Percentiles rank a stretch among this genome's conserved stretches.
Evolutionary conservation across 92 coral and sea anemone genomes (phyloP).

Genomic region (Siderastrea siderea): DNA sequence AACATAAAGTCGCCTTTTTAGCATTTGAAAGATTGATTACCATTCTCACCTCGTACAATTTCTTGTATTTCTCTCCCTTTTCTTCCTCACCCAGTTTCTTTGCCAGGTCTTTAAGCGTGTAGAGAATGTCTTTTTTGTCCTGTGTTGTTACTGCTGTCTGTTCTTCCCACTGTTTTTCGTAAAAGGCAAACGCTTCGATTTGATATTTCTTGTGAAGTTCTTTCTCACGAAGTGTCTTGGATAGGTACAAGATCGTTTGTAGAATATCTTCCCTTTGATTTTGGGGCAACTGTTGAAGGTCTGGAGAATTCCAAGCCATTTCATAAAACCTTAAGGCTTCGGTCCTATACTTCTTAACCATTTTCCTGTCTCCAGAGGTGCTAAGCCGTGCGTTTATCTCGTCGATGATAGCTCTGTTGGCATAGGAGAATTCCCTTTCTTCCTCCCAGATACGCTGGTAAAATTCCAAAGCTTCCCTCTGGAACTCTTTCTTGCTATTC

Average conservation of each 20-base stretch:
- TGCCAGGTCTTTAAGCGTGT: not conserved
- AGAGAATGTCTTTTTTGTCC: slow-evolving; percentile 1
- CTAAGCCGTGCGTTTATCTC: not conserved
- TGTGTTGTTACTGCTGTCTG: not conserved
- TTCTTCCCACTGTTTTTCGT: slow-evolving; percentile 3
- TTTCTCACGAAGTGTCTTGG: slow-evolving; percentile 8
- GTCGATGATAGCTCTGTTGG: slow-evolving; percentile 12
- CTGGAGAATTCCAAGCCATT: slow-evolving; percentile 27
- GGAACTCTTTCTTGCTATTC: not conserved
- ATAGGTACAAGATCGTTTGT: not conserved
- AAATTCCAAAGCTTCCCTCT: slow-evolving; percentile 27
- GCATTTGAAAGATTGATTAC: not conserved
- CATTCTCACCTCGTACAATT: not conserved
- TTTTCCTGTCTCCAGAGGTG: slow-evolving; percentile 6
- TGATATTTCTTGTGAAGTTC: slow-evolving; percentile 8
- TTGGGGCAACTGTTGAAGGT: slow-evolving; percentile 6
- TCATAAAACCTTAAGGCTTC: slow-evolving; percentile 24
- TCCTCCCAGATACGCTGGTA: slow-evolving; percentile 6
- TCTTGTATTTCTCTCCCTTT: slow-evolving; percentile 12
- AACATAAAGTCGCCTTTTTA: no score
- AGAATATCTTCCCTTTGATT: slow-evolving; percentile 9
- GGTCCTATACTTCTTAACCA: slow-evolving; percentile 2
- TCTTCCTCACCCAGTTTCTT: not conserved
- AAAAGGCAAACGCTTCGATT: not conserved
- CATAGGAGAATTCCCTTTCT: not conserved